Evolutionary conservation across 2,888 invertebrate species (phyloP), one percentile per base, ranked within the genome.

Genomic region (Troides helena): DNA sequence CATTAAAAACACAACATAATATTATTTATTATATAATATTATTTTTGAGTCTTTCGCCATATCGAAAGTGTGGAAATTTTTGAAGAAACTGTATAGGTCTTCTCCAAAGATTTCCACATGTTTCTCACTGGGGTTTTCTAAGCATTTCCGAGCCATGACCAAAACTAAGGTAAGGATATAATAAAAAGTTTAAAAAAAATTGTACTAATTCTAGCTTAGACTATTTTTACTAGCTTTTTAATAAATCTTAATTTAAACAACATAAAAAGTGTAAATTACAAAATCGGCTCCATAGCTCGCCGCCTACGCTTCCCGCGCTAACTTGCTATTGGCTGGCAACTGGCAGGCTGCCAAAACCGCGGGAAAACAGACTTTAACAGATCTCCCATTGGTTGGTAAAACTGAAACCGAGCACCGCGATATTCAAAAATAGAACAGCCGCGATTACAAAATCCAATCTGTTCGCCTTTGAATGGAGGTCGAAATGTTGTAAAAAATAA

Each of bases 361-460:
- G 89, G 88, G 85, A 87, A 88, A 87, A 82, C 80, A 84, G 82
- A 74, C 77, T 77, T 84, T 81, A 79, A 81, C 78, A 77, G 75
- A 72, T 74, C 77, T 84, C 77, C 86, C 80, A 91, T 91, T 90
- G 92, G 90, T 75, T 74, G 76, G 77, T 81, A 80, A 72, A 82
- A 82, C 79, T 85, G 90, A 83, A 92, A 91, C 88, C 89, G 85
- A 90, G 91, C 92, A 91, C 92, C 92, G 91, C 92, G 88, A 84
- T 89, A 89, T 92, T 92, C 88, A 88, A 92, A 92, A 92, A 92
- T 92, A 92, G 92, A 91, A 82, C 79, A 80, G 77, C 80, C 78
- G 73, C 74, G 77, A 80, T 84, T 85, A 83, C 81, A 81, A 83
- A 84, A 83, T 79, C 69, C 72, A 79, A 75, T 73, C 74, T 74